Percentiles rank a stretch among this genome's conserved stretches.
Evolutionary conservation across 2,888 invertebrate genomes (phyloP).

Genomic region (Trissonchulus latispiculum): DNA sequence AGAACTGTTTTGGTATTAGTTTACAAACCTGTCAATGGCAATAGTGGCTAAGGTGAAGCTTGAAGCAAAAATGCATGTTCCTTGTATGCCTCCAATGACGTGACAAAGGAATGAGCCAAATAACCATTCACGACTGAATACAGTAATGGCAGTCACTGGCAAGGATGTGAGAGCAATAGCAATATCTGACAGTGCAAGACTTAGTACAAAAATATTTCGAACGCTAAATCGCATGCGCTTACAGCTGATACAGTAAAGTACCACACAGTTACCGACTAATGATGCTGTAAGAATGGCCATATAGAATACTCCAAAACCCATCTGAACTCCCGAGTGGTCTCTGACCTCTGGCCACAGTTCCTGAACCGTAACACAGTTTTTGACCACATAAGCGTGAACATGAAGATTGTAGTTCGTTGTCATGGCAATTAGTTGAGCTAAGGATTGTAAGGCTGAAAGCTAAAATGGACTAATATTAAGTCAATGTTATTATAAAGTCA

Average conservation of each 20-base stretch:
- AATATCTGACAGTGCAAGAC: constrained; percentile 13
- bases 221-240: constrained; percentile 10
- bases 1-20: too few relatives aligned
- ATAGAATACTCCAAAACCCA: background rate
- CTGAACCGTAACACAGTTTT: background rate
- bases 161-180: constrained; percentile 16
- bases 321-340: background rate
- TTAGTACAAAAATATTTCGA: constrained; percentile 16
- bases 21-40: constrained; percentile 11
- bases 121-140: constrained; percentile 14
- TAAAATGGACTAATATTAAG: too few relatives aligned
- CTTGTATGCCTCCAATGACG: constrained; percentile 8
- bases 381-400: too few relatives aligned
- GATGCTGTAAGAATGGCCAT: background rate
- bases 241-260: constrained; percentile 9
- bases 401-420: too few relatives aligned
- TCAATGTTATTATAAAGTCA: too few relatives aligned
- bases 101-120: constrained; percentile 10
- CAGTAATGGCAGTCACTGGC: constrained; percentile 5
- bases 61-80: constrained; percentile 9
- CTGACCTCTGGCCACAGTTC: background rate
- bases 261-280: background rate
- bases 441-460: too few relatives aligned
- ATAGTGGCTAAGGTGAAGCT: constrained; percentile 10
- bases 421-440: too few relatives aligned